A percentile compares a stretch with the other conserved stretches of the same genome.
Conservation (phyloP, 2,888 invertebrate species). For the Ephialtes manifestator region DNA sequence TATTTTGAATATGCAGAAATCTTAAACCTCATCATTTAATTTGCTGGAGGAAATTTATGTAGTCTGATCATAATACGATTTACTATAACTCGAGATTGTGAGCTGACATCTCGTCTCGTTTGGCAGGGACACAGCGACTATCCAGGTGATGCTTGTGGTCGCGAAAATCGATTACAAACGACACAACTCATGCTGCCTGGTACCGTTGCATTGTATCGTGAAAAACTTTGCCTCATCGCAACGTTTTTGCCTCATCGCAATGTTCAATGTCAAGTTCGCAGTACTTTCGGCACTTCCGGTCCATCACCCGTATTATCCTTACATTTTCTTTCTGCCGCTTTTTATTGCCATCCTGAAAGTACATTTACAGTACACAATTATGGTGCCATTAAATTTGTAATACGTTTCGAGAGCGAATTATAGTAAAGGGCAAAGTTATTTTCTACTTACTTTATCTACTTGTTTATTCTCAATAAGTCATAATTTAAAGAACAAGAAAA, state of each 20-base stretch:
- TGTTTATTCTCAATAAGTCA: too few species aligned
- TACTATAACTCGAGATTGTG: too few species aligned
- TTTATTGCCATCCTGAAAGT: not conserved
- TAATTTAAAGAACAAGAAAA: too few species aligned
- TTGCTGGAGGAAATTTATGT: too few species aligned
- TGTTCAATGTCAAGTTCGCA: constrained; percentile 71
- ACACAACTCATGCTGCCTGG: constrained; percentile 65
- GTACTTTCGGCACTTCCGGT: constrained; percentile 60
- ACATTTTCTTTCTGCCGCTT: constrained; percentile 1
- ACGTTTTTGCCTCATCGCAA: constrained; percentile 22
- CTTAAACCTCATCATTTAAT: too few species aligned
- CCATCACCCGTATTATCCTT: constrained; percentile 55
- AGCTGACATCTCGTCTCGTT: not conserved
- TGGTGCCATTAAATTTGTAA: not conserved
- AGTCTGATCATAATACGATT: too few species aligned
- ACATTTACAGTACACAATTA: not conserved
- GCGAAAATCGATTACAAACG: constrained; percentile 70
- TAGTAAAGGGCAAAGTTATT: too few species aligned
- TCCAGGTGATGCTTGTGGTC: constrained; percentile 12
- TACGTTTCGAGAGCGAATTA: too few species aligned
- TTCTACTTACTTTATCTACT: too few species aligned
- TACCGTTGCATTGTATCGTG: constrained; percentile 62
- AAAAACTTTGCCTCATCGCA: constrained; percentile 57
- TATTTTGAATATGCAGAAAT: too few species aligned
- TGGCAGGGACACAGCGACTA: constrained; percentile 31